Conservation (phyloP, 2,888 invertebrate species). For the Griposia aprilina region DNA sequence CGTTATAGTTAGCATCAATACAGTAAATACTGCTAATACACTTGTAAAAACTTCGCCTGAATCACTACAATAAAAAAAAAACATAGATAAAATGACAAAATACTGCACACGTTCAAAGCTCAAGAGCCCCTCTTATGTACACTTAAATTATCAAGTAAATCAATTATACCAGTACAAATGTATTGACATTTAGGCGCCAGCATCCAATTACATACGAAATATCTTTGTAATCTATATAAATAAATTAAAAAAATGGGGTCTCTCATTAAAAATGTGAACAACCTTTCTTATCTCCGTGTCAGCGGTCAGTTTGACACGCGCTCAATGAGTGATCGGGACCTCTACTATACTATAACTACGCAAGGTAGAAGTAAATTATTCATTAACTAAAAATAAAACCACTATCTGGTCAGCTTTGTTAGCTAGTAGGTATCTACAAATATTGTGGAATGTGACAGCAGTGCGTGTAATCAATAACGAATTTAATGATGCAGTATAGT, state of each 20-base stretch:
- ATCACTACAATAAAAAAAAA: neutral
- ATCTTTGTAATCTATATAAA: conserved; percentile 47
- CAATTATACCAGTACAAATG: neutral
- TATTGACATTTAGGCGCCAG: conserved; percentile 41
- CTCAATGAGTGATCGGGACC: conserved; percentile 27
- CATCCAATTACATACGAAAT: conserved; percentile 32
- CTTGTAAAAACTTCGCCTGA: neutral
- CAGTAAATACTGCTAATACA: too few species aligned
- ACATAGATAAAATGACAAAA: neutral
- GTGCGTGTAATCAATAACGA: neutral
- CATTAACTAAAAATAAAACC: neutral
- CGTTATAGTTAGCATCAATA: too few species aligned
- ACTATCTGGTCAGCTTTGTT: too few species aligned
- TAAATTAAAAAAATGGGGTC: conserved; percentile 64
- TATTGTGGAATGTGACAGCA: neutral
- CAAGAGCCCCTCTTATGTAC: neutral
- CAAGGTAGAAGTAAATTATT: neutral
- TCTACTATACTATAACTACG: neutral
- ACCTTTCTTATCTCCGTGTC: conserved; percentile 57
- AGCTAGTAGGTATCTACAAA: neutral
- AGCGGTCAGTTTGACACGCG: conserved; percentile 58
- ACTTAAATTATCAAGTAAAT: conserved; percentile 2
- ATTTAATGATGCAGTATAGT: neutral
- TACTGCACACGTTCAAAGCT: neutral
- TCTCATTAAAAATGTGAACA: conserved; percentile 66